These are phyloP conservation scores for Drosophila arawakana DNA, from an alignment of 1,140 invertebrate genomes.

Conservation along the genomic window DNA sequence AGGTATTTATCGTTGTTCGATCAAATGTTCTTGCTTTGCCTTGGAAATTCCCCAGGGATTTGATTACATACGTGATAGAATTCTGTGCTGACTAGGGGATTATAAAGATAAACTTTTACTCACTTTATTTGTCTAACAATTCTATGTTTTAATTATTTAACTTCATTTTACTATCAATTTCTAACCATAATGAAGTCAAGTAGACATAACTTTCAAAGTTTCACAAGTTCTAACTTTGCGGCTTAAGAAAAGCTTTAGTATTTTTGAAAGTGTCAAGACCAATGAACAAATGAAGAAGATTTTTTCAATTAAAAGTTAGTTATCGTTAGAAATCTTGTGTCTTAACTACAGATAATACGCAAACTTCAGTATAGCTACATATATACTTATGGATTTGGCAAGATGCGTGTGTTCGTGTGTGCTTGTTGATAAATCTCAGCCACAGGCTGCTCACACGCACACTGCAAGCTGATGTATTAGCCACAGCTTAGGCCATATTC, in stretches of 20 bases:
- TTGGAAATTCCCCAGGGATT: conserved; percentile 36
- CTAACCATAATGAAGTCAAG: too few species aligned
- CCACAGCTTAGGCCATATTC: conserved; percentile 32
- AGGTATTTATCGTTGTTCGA: conserved; percentile 48
- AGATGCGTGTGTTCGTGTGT: background rate
- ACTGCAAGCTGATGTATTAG: conserved; percentile 22
- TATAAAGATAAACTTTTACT: background rate
- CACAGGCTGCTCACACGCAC: conserved; percentile 9
- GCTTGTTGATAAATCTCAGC: conserved; percentile 25
- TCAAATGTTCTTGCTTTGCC: background rate
- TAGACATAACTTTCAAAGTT: too few species aligned
- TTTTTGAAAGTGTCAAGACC: too few species aligned
- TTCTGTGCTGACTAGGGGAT: background rate
- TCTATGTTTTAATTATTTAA: background rate
- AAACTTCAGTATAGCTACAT: conserved; percentile 4
- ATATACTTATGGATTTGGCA: background rate
- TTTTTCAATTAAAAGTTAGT: background rate
- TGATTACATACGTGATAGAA: background rate
- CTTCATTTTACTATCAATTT: background rate
- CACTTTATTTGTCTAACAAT: background rate
- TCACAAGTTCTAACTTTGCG: too few species aligned
- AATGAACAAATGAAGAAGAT: too few species aligned
- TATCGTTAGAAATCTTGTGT: background rate
- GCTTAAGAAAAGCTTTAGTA: too few species aligned
- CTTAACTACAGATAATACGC: conserved; percentile 2